phyloP scores from a whole-genome alignment of 1,140 invertebrate species.

The Megalopta genalis region DNA sequence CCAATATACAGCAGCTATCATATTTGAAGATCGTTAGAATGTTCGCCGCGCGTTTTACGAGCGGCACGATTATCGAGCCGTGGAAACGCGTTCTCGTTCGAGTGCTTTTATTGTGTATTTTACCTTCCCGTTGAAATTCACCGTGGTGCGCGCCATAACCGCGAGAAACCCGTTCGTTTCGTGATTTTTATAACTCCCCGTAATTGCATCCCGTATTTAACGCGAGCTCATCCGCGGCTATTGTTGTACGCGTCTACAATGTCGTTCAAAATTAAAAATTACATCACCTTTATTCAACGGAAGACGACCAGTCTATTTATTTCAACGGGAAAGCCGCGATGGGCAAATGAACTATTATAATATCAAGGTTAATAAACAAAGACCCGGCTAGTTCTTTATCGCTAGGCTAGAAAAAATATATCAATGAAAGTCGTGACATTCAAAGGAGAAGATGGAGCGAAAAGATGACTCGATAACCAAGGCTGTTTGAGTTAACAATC shows the following conservation, averaged over 20 bases:
- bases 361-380: background rate
- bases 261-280: no score
- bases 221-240: no score
- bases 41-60: slow-evolving; percentile 49
- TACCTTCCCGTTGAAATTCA: slow-evolving; percentile 10
- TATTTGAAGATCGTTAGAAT: background rate
- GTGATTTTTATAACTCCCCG: background rate
- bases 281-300: no score
- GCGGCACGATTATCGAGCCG: slow-evolving; percentile 32
- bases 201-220: background rate
- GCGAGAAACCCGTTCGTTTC: background rate
- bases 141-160: background rate
- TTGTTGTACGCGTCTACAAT: background rate
- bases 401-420: background rate
- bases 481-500: no score
- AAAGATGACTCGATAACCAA: background rate
- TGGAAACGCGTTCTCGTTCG: slow-evolving; percentile 36
- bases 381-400: background rate
- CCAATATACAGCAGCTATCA: no score
- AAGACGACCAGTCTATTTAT: no score
- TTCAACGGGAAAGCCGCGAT: no score
- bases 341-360: background rate
- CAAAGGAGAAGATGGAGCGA: background rate
- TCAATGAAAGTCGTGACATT: background rate
- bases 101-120: slow-evolving; percentile 39